phyloP scores from a whole-genome alignment of 1,140 invertebrate species.

The Pogonomyrmex californicus region DNA sequence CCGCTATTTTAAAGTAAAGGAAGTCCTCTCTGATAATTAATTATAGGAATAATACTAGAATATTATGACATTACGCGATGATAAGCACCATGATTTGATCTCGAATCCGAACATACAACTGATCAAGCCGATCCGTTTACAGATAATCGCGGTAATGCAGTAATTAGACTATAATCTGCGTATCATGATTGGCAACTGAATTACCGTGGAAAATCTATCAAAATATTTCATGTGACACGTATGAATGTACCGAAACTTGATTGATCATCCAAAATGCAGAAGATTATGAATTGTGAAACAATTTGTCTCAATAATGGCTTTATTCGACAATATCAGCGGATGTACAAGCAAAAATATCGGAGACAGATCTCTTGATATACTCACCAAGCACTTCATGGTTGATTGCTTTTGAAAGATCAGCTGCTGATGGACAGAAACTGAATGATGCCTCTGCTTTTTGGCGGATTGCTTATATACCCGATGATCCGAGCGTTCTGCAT shows the following conservation, averaged over 20 bases:
- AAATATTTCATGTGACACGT: neutral
- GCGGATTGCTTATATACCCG: constrained; percentile 81
- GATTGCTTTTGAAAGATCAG: constrained; percentile 65
- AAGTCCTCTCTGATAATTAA: neutral
- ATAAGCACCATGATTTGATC: neutral
- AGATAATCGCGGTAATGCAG: neutral
- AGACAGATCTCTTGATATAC: constrained; percentile 65
- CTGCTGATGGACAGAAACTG: constrained; percentile 74
- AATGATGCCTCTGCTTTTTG: constrained; percentile 81
- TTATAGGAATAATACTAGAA: neutral
- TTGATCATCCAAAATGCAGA: neutral
- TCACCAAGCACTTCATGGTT: constrained; percentile 83
- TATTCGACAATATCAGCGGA: neutral
- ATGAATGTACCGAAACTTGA: neutral
- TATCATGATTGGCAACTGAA: constrained; percentile 9
- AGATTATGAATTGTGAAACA: neutral
- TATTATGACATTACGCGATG: neutral
- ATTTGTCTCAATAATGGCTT: neutral
- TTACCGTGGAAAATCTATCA: constrained; percentile 30
- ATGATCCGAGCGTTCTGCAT: constrained; percentile 70
- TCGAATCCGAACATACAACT: neutral
- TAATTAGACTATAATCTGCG: constrained; percentile 32
- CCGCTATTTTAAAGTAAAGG: neutral
- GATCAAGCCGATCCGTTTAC: constrained; percentile 21
- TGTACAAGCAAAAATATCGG: neutral